Evolutionary conservation across 2,888 invertebrate species (phyloP), one percentile per base, ranked within the genome.

Genomic region (Troides aeacus): DNA sequence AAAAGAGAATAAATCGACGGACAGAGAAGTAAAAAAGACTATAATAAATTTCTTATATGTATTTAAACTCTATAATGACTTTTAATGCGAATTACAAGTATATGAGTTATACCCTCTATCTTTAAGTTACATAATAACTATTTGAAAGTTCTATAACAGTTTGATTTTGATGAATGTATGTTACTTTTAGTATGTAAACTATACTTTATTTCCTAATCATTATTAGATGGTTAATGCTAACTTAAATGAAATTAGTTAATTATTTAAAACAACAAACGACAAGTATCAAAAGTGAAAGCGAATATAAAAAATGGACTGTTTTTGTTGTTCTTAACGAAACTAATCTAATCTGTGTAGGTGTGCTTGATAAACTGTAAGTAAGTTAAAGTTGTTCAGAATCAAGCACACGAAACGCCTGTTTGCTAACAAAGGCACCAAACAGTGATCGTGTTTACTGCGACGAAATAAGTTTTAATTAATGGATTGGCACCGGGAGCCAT

Each of bases 381-480:
- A 84, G 81, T 83, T 78, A 76, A 83, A 85, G 82, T 84, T 84
- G 74, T 78, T 74, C 75, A 79, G 79, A 84, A 85, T 84, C 82
- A 84, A 80, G 81, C 82, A 78, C 78, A 77, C 79, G 77, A 80
- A 81, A 77, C 75, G 81, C 77, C 76, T 84, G 81, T 86, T 86
- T 85, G 84, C 81, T 79, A 72, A 81, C 81, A 81, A 81, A 79
- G 81, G 68, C 65, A 68, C 71, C 68, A 71, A 66, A 71, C 68
- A 76, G 75, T 73, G 77, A 86, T 88, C 82, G 80, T 85, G 84
- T 85, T 84, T 84, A 83, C 81, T 79, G 85, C 79, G 82, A 86
- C 90, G 86, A 90, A 90, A 90, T 89, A 92, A 92, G 87, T 92
- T 92, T 91, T 92, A 92, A 92, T 92, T 92, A 92, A 92, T 92